A percentile compares a stretch with the other conserved stretches of the same genome.
Evolutionary conservation across 2,888 invertebrate genomes (phyloP).

Genomic region (Drosophila diplacantha): DNA sequence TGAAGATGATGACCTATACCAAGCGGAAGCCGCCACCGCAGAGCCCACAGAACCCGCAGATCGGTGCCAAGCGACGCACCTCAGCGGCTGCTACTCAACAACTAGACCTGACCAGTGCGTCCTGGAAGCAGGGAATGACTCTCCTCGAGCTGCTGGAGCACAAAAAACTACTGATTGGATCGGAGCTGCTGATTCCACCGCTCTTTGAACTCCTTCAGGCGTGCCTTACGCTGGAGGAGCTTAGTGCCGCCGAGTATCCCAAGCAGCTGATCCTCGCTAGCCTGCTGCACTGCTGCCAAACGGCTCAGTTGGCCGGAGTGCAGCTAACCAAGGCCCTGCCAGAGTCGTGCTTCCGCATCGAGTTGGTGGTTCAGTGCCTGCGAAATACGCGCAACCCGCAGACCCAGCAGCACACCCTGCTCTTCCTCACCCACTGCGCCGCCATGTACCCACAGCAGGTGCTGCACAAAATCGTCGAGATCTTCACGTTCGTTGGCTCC

Average conservation of each 20-base stretch:
- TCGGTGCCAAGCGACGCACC: conserved; percentile 20
- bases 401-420: conserved; percentile 94
- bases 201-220: conserved; percentile 88
- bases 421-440: conserved; percentile 89
- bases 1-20: conserved; percentile 81
- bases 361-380: conserved; percentile 87
- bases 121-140: conserved; percentile 89
- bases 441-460: conserved; percentile 89
- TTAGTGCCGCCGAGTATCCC: conserved; percentile 89
- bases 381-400: conserved; percentile 95
- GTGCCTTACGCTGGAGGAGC: conserved; percentile 89
- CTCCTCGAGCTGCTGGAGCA: conserved; percentile 90
- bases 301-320: conserved; percentile 78
- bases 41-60: conserved; percentile 35
- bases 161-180: conserved; percentile 87
- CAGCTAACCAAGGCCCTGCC: conserved; percentile 77
- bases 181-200: conserved; percentile 83
- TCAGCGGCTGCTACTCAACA: conserved; percentile 1
- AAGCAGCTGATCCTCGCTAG: conserved; percentile 91
- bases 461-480: conserved; percentile 94
- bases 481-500: conserved; percentile 98
- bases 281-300: conserved; percentile 85
- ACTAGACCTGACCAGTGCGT: conserved; percentile 81
- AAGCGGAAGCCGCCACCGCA: conserved; percentile 2
- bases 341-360: conserved; percentile 77